Evolutionary conservation across 2,888 invertebrate species (phyloP), one percentile per base, ranked within the genome.

Genomic region (Podotricha telesiphe): DNA sequence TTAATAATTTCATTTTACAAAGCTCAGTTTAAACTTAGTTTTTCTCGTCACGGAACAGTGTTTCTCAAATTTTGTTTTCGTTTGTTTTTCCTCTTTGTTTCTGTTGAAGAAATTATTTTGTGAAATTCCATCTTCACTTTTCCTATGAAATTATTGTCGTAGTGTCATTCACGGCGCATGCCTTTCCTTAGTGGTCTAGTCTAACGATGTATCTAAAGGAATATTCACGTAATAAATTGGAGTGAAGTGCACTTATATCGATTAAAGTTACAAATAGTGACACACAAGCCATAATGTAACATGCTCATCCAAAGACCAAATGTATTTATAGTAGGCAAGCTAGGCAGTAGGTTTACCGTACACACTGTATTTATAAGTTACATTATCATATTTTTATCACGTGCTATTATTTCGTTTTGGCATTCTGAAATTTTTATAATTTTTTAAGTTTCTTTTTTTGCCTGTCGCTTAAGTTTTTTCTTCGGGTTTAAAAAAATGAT

Each of bases 261-360:
- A 89, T 87, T 61, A 69, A 85, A 86, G 79, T 84, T 83, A 87
- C 84, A 87, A 85, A 86, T 81, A 84, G 88, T 86, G 85, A 88
- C 85, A 55, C 55, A 2, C 53, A 86, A 84, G 90, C 91, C 91
- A 91, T 91, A 89, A 86, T 81, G 87, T 90, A 85, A 91, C 88
- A 90, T 85, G 91, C 90, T 91, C 91, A 91, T 89, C 91, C 91
- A 91, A 92, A 93, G 92, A 93, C 92, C 92, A 92, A 91, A 89
- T 89, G 87, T 89, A 86, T 86, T 86, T 91, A 91, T 88, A 83
- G 82, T 90, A 91, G 83, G 82, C 76, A 87, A 80, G 86, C 87
- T 92, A 92, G 89, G 82, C 80, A 85, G 81, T 91, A 90, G 88
- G 82, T 84, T 72, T 73, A 85, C 84, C 84, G 79, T 86, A 80